Evolutionary conservation across 2,113 vertebrate species (phyloP).

Genomic region (Trichomycterus rosablanca): DNA sequence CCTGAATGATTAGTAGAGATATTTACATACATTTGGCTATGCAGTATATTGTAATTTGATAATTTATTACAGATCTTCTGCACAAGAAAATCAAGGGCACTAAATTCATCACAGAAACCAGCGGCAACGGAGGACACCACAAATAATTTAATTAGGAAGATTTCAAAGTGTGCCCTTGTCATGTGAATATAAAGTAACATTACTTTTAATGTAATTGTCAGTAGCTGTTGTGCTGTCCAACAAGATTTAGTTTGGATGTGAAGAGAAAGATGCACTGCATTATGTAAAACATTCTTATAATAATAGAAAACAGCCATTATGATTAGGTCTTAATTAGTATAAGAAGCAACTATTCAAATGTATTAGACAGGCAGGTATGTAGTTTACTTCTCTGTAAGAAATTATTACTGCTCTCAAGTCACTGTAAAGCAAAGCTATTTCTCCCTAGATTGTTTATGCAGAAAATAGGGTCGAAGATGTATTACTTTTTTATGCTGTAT

Average conservation of each 20-base stretch:
- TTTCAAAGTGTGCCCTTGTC: slow-evolving; percentile 52
- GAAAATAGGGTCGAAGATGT: too few relatives aligned
- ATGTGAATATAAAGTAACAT: slow-evolving; percentile 54
- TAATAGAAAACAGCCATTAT: slow-evolving; percentile 37
- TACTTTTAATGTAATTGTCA: slow-evolving; percentile 63
- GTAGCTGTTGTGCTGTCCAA: slow-evolving; percentile 51
- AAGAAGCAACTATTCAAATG: slow-evolving; percentile 30
- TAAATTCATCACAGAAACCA: slow-evolving; percentile 29
- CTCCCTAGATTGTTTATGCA: not conserved
- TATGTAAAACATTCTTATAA: slow-evolving; percentile 46
- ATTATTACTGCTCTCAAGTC: slow-evolving; percentile 14
- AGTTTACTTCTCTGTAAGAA: slow-evolving; percentile 13
- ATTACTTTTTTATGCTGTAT: too few relatives aligned
- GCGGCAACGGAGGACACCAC: slow-evolving; percentile 5
- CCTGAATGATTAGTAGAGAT: too few relatives aligned
- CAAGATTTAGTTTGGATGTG: slow-evolving; percentile 52
- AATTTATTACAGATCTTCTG: too few relatives aligned
- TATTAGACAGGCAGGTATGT: slow-evolving; percentile 12
- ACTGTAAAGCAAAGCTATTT: not conserved
- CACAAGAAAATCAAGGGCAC: slow-evolving; percentile 18
- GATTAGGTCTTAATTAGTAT: slow-evolving; percentile 16
- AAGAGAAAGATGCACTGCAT: slow-evolving; percentile 19
- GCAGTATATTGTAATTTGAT: too few relatives aligned
- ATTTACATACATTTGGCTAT: too few relatives aligned
- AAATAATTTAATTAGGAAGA: slow-evolving; percentile 60